Conservation (phyloP, 2,888 invertebrate genomes). For the Drosophila leonis region DNA sequence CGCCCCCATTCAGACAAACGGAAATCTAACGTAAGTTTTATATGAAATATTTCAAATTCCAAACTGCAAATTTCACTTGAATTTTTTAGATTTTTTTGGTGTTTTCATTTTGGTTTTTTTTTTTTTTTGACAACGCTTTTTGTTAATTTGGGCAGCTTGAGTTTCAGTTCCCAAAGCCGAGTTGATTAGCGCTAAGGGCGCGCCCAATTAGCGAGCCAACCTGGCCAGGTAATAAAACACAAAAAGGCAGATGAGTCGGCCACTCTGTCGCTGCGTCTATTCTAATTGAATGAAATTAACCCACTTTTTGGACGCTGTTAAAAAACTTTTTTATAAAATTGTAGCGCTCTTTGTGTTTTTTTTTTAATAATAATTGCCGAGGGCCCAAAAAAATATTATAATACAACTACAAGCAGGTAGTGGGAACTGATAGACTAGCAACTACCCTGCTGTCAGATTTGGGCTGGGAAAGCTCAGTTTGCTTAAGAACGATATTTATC, state of each 20-base stretch:
- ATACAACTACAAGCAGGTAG: not conserved
- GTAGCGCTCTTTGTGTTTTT: constrained; percentile 54
- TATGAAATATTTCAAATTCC: constrained; percentile 21
- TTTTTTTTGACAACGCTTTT: constrained; percentile 12
- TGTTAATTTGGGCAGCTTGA: constrained; percentile 55
- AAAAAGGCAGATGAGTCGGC: constrained; percentile 24
- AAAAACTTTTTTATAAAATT: constrained; percentile 43
- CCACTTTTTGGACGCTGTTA: constrained; percentile 60
- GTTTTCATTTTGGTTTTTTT: constrained; percentile 1
- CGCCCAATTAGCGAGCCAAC: constrained; percentile 68
- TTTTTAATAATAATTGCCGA: constrained; percentile 67
- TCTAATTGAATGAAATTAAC: constrained; percentile 79
- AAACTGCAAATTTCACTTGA: constrained; percentile 46
- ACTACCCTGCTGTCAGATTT: not conserved
- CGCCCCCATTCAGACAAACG: constrained; percentile 24
- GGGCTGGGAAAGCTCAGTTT: accelerated
- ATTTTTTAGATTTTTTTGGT: constrained; percentile 1
- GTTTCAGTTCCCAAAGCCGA: constrained; percentile 60
- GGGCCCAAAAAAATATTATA: constrained; percentile 15
- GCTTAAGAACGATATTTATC: accelerated
- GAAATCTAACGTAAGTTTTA: constrained; percentile 11
- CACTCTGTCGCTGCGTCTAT: constrained; percentile 41
- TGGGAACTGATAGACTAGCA: not conserved
- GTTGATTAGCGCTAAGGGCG: constrained; percentile 55
- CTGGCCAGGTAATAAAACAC: constrained; percentile 55